These are phyloP conservation scores for Mythimna pallens DNA, from an alignment of 2,888 invertebrate genomes.

Conservation along the genomic window DNA sequence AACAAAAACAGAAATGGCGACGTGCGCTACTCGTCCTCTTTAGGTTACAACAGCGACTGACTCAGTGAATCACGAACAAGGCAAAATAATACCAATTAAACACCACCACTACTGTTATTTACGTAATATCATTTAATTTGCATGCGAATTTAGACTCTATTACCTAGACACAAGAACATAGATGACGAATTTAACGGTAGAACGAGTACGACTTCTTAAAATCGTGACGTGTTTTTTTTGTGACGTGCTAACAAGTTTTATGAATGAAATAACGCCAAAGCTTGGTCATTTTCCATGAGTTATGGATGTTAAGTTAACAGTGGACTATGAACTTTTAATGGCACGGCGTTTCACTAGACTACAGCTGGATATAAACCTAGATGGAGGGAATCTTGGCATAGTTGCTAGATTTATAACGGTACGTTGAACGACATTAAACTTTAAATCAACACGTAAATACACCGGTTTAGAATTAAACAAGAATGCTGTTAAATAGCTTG, in stretches of 20 bases:
- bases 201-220: slow-evolving; percentile 62
- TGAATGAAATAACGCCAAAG: slow-evolving; percentile 72
- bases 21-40: slow-evolving; percentile 77
- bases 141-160: slow-evolving; percentile 74
- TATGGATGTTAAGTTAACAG: slow-evolving; percentile 27
- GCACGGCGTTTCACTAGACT: slow-evolving; percentile 29
- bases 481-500: background rate
- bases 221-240: slow-evolving; percentile 71
- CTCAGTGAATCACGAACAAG: slow-evolving; percentile 86
- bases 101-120: slow-evolving; percentile 72
- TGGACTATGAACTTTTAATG: slow-evolving; percentile 37
- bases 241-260: slow-evolving; percentile 75
- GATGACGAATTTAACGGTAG: slow-evolving; percentile 50
- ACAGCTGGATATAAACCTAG: slow-evolving; percentile 42
- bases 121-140: slow-evolving; percentile 72
- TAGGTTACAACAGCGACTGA: slow-evolving; percentile 79
- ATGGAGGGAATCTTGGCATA: slow-evolving; percentile 44
- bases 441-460: slow-evolving; percentile 36
- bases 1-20: slow-evolving; percentile 71
- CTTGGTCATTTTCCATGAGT: slow-evolving; percentile 43
- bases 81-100: slow-evolving; percentile 89
- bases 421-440: slow-evolving; percentile 34
- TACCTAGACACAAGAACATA: slow-evolving; percentile 58
- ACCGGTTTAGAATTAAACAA: slow-evolving; percentile 9
- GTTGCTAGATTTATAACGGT: slow-evolving; percentile 44